Percentiles rank a stretch among this genome's conserved stretches.
Conservation (phyloP, 2,797 vertebrate species). For the Lacerta viridis region DNA sequence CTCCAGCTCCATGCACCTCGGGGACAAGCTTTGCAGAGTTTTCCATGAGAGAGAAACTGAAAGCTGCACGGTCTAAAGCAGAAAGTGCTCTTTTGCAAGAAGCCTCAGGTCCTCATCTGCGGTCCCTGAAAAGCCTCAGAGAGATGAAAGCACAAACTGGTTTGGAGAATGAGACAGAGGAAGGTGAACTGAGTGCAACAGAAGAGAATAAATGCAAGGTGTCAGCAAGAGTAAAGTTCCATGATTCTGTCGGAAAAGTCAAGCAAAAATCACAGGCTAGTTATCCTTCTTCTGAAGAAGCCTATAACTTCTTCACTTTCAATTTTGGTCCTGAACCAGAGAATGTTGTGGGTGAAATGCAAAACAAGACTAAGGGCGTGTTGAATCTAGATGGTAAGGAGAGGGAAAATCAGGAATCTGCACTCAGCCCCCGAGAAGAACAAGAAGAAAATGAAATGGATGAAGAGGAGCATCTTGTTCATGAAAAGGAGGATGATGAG, state of each 20-base stretch:
- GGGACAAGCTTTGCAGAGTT: no score
- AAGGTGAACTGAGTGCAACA: conserved; percentile 54
- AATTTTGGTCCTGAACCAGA: conserved; percentile 88
- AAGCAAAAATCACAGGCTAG: conserved; percentile 78
- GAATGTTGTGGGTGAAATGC: conserved; percentile 59
- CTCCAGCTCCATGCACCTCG: no score
- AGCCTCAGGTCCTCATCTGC: no score
- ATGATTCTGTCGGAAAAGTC: conserved; percentile 79
- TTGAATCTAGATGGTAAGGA: conserved; percentile 62
- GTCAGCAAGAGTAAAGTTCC: conserved; percentile 83
- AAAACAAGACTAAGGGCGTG: conserved; percentile 57
- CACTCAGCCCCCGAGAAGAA: conserved; percentile 56
- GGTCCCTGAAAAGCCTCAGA: no score
- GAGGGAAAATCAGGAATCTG: conserved; percentile 62
- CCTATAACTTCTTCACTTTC: conserved; percentile 94
- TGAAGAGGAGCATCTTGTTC: conserved; percentile 83
- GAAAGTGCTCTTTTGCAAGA: no score
- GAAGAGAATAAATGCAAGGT: conserved; percentile 70
- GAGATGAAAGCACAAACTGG: no score
- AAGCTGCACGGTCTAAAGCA: no score
- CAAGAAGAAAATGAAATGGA: conserved; percentile 77
- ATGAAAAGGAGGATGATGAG: conserved; percentile 76
- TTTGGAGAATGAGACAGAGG: conserved; percentile 33
- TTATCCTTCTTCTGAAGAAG: conserved; percentile 88
- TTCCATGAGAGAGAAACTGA: no score